phyloP scores from a whole-genome alignment of 1,140 invertebrate genomes.

The Trachymyrmex septentrionalis region DNA sequence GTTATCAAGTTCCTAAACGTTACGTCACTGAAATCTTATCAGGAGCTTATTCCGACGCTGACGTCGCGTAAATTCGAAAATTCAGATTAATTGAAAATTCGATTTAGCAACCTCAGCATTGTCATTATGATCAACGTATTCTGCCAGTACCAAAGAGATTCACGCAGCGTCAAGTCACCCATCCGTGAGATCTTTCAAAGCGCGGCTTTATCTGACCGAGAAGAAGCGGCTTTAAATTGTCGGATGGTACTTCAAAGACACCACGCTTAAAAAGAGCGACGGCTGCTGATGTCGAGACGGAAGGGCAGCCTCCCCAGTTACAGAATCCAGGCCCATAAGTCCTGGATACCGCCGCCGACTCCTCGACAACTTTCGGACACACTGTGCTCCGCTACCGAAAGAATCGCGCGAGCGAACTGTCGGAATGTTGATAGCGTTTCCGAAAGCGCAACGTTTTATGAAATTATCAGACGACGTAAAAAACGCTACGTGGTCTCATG shows the following conservation, averaged over 20 bases:
- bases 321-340: slow-evolving; percentile 23
- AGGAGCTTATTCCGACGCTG: neutral
- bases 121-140: slow-evolving; percentile 55
- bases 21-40: slow-evolving; percentile 8
- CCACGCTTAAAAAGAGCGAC: slow-evolving; percentile 55
- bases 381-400: neutral
- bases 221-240: slow-evolving; percentile 60
- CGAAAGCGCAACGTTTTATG: slow-evolving; percentile 78
- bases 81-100: slow-evolving; percentile 54
- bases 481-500: slow-evolving; percentile 73
- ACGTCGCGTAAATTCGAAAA: slow-evolving; percentile 4
- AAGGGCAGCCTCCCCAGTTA: slow-evolving; percentile 24
- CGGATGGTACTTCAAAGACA: slow-evolving; percentile 59
- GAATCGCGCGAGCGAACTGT: slow-evolving; percentile 37
- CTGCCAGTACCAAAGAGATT: slow-evolving; percentile 34
- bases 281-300: slow-evolving; percentile 39
- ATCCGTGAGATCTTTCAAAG: slow-evolving; percentile 57
- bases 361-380: slow-evolving; percentile 27
- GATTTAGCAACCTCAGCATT: slow-evolving; percentile 60
- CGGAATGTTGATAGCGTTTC: slow-evolving; percentile 60
- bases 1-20: neutral
- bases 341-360: neutral
- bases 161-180: slow-evolving; percentile 38
- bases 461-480: slow-evolving; percentile 82
- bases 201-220: slow-evolving; percentile 56